Evolutionary conservation across 2,113 vertebrate species (phyloP).

Genomic region (Bothrops jararaca): DNA sequence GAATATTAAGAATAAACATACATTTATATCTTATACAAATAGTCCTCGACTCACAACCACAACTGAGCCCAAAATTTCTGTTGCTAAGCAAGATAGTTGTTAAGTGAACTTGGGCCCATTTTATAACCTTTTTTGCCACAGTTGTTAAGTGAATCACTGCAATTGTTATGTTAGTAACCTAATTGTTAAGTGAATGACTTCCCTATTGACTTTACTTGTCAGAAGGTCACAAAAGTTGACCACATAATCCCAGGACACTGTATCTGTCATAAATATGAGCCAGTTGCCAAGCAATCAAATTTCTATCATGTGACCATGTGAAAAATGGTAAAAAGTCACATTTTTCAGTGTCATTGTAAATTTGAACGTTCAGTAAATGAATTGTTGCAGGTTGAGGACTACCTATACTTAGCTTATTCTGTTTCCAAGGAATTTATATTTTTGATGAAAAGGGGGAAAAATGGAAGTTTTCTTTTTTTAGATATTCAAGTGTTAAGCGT

Average conservation of each 20-base stretch:
- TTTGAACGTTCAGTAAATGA: background rate
- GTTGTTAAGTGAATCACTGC: background rate
- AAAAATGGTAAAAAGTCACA: background rate
- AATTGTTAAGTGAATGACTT: background rate
- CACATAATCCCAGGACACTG: background rate
- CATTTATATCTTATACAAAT: background rate
- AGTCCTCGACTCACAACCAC: too few relatives aligned
- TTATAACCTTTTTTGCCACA: background rate
- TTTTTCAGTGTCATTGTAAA: background rate
- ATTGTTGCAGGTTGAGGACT: background rate
- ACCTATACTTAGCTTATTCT: background rate
- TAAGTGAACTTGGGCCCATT: background rate
- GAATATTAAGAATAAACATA: background rate
- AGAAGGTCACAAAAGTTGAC: background rate
- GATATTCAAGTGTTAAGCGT: background rate
- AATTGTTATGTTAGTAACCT: background rate
- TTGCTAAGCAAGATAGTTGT: background rate
- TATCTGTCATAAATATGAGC: background rate
- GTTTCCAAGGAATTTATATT: background rate
- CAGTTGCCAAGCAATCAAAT: background rate
- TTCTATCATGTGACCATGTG: background rate
- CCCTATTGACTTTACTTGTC: background rate
- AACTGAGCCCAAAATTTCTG: background rate
- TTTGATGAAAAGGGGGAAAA: background rate
- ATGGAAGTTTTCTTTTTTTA: background rate